phyloP scores from a whole-genome alignment of 2,113 vertebrate species.

The Alligator mississippiensis region DNA sequence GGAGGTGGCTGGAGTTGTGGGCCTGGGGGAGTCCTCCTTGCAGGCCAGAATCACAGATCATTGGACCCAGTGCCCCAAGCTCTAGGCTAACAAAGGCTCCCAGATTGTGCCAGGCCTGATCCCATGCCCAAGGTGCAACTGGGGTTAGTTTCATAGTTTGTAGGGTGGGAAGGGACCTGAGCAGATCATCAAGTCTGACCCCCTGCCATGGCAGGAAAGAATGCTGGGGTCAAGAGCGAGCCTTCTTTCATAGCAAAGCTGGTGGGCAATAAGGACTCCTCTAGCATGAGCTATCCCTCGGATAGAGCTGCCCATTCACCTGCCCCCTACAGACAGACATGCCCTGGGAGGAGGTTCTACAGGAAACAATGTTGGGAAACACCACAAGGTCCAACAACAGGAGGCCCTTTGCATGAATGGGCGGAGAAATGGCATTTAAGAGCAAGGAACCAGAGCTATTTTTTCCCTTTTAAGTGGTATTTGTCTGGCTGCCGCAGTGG shows the following conservation, averaged over 20 bases:
- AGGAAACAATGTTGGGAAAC: not conserved
- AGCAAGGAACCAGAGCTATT: accelerated
- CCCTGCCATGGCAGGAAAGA: too few relatives aligned
- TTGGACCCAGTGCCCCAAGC: not conserved
- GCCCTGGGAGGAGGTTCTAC: not conserved
- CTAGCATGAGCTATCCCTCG: not conserved
- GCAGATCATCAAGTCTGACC: too few relatives aligned
- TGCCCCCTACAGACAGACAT: not conserved
- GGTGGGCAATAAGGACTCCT: not conserved
- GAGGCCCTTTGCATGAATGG: too few relatives aligned
- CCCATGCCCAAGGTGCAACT: not conserved
- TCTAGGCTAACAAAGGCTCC: too few relatives aligned
- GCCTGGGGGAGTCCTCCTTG: not conserved
- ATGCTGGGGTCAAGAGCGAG: too few relatives aligned
- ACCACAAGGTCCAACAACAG: not conserved
- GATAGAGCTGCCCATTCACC: not conserved
- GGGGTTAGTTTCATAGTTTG: not conserved
- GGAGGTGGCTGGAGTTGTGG: not conserved
- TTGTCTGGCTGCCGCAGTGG: not conserved
- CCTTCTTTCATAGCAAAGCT: not conserved
- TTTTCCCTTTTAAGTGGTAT: not conserved
- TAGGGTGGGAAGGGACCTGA: too few relatives aligned
- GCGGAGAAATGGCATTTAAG: not conserved
- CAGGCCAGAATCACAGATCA: not conserved
- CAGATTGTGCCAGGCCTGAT: not conserved